Evolutionary conservation across 2,888 invertebrate species (phyloP).

Genomic region (Brachyptera putata): DNA sequence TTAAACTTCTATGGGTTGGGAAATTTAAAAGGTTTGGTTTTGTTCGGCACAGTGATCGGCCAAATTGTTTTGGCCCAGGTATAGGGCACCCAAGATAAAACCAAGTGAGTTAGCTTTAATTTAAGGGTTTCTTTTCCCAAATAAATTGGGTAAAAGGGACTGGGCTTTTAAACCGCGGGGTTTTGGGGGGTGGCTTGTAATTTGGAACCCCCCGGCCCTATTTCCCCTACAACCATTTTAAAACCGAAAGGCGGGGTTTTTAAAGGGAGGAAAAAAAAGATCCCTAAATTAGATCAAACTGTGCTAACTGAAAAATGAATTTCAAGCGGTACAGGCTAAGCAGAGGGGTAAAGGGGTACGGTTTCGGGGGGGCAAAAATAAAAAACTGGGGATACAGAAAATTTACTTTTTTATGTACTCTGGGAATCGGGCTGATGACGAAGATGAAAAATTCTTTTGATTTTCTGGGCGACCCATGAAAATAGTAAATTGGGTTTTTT

Average conservation of each 20-base stretch:
- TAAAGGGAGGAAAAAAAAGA: conserved; percentile 34
- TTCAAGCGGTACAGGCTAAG: conserved; percentile 31
- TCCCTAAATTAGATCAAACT: conserved; percentile 35
- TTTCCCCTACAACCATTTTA: conserved; percentile 37
- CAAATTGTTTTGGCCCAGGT: too few species aligned
- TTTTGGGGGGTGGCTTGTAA: conserved; percentile 38
- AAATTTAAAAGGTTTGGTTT: too few species aligned
- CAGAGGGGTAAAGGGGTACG: background rate
- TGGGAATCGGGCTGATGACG: conserved; percentile 30
- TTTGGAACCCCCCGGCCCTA: conserved; percentile 39
- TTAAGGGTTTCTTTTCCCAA: too few species aligned
- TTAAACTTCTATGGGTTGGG: too few species aligned
- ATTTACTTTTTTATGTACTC: conserved; percentile 26
- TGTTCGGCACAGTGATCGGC: too few species aligned
- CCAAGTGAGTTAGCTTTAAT: too few species aligned
- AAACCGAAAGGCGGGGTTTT: conserved; percentile 36
- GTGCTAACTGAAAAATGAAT: conserved; percentile 36
- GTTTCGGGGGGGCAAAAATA: background rate
- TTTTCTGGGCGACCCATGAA: conserved; percentile 28
- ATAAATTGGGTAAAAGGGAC: conserved; percentile 26
- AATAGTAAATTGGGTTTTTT: too few species aligned
- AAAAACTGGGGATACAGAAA: conserved; percentile 18
- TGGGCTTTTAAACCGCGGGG: conserved; percentile 36
- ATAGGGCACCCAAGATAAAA: too few species aligned
- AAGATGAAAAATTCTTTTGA: conserved; percentile 32